A percentile compares a stretch with the other conserved stretches of the same genome.
These are phyloP conservation scores for Tricholauxania praeusta DNA, from an alignment of 2,888 invertebrate species.

Conservation along the genomic window DNA sequence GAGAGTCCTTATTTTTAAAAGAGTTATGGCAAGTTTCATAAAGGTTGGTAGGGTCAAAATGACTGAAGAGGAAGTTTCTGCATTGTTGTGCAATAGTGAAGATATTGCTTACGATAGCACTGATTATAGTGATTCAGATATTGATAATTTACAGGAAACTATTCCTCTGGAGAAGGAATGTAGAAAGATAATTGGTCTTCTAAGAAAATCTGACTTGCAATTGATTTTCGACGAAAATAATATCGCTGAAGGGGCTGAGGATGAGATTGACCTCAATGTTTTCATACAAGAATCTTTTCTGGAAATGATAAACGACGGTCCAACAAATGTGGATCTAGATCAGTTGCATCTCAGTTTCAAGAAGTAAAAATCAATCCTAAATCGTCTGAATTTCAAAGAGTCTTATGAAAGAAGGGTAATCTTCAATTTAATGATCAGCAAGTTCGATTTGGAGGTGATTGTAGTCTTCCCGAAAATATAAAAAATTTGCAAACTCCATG, in stretches of 20 bases:
- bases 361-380: neutral
- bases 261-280: neutral
- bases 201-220: neutral
- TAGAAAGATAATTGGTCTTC: neutral
- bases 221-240: neutral
- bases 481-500: no score
- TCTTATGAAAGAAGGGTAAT: neutral
- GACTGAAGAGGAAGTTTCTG: neutral
- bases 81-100: neutral
- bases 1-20: no score
- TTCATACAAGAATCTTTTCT: neutral
- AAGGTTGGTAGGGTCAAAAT: neutral
- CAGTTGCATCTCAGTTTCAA: neutral
- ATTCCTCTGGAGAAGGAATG: no score
- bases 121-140: neutral
- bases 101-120: neutral
- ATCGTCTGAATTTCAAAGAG: conserved; percentile 1
- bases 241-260: neutral
- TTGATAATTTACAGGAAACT: neutral
- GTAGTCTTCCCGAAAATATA: neutral
- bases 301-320: neutral
- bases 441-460: neutral
- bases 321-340: neutral
- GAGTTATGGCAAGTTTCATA: no score
- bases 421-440: neutral